A percentile compares a stretch with the other conserved stretches of the same genome.
phyloP scores from a whole-genome alignment of 2,888 invertebrate species.

The Phasia obesa region DNA sequence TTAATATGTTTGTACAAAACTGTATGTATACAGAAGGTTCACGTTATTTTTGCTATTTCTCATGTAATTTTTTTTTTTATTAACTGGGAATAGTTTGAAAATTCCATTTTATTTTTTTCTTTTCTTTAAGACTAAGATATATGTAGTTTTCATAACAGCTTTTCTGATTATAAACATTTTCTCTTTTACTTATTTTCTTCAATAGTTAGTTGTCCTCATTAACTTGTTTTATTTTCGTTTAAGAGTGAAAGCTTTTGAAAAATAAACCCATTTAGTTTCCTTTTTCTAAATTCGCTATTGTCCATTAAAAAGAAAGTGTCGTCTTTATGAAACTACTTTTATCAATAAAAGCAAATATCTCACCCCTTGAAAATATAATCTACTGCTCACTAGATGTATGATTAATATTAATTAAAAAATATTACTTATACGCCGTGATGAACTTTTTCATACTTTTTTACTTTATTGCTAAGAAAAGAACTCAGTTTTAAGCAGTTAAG shows the following conservation, averaged over 20 bases:
- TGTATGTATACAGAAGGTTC: too few species aligned
- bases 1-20: too few species aligned
- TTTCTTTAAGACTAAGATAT: too few species aligned
- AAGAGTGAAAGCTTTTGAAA: not conserved
- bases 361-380: slow-evolving; percentile 8
- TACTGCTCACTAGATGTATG: slow-evolving; percentile 33
- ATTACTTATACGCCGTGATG: slow-evolving; percentile 38
- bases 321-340: slow-evolving; percentile 9
- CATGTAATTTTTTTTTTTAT: too few species aligned
- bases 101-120: too few species aligned
- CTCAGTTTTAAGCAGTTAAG: not conserved
- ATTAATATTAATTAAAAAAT: slow-evolving; percentile 63
- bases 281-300: not conserved
- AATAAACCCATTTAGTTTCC: not conserved
- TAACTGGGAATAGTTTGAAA: too few species aligned
- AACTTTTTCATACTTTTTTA: slow-evolving; percentile 1
- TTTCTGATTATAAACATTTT: too few species aligned
- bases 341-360: slow-evolving; percentile 1
- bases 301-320: slow-evolving; percentile 2
- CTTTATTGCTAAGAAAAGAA: not conserved
- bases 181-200: too few species aligned
- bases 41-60: too few species aligned
- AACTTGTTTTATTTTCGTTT: not conserved
- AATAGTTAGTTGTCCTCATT: too few species aligned
- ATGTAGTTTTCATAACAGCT: too few species aligned